These are phyloP conservation scores for Delphinapterus leucas DNA, from an alignment of 2,113 vertebrate species.

Conservation along the genomic window DNA sequence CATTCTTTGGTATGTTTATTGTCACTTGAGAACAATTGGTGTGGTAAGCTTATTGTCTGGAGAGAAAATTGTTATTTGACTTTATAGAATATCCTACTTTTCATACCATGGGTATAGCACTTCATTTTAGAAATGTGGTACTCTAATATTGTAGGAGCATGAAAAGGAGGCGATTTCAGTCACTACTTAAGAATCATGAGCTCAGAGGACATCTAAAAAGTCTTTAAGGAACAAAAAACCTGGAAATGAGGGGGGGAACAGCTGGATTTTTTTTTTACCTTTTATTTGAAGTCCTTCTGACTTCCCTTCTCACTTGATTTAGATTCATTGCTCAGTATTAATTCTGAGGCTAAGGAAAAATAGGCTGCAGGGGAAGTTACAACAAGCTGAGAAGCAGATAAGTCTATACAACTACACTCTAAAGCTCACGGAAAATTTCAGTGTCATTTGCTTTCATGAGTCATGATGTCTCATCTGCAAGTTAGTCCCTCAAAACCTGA, in stretches of 20 bases:
- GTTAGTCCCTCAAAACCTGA: not conserved
- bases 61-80: conserved; percentile 18
- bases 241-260: not conserved
- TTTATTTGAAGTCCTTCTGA: conserved; percentile 52
- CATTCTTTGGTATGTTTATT: conserved; percentile 49
- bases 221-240: conserved; percentile 33
- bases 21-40: conserved; percentile 31
- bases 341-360: conserved; percentile 23
- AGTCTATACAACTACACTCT: not conserved
- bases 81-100: conserved; percentile 37
- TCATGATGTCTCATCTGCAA: not conserved
- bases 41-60: conserved; percentile 42
- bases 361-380: not conserved
- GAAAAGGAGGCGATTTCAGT: conserved; percentile 15
- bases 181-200: conserved; percentile 38
- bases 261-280: not conserved
- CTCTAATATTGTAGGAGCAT: not conserved
- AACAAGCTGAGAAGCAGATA: not conserved
- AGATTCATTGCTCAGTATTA: not conserved
- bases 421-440: not conserved
- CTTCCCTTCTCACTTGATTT: conserved; percentile 38
- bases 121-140: conserved; percentile 41
- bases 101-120: not conserved
- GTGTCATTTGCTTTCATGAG: not conserved
- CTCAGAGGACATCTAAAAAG: conserved; percentile 64